Evolutionary conservation across 2,888 invertebrate genomes (phyloP), one percentile per base, ranked within the genome.

Genomic region (Mantis religiosa): DNA sequence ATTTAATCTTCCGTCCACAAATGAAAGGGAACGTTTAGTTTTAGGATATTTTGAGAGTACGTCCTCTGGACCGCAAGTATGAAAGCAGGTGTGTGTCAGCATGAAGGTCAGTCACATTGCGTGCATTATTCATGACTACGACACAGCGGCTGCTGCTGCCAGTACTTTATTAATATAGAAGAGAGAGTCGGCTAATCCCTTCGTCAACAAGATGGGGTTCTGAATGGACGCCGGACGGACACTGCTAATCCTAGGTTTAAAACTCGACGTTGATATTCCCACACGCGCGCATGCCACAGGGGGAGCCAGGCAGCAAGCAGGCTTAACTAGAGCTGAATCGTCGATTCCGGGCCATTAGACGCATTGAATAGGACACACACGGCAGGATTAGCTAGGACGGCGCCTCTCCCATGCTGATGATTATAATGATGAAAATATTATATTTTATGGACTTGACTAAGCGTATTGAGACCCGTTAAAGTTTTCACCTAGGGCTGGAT

Each of bases 321-420:
- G 87, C 82, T 87, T 87, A 87, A 87, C 81, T 82, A n/a, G 27
- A 82, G 82, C 87, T 87, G 82, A 87, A 87, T 87, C 28, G 89
- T 82, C 89, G 86, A 89, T 89, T 89, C 89, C 83, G 34, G 87
- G 15, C 89, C 87, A 89, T 89, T 89, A 89, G 89, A 89, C 34
- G 54, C 83, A 89, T 89, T 89, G 83, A 89, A 54, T 54, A 85
- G 88, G 54, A 71, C 54, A 25, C 20, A 71, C 71, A 71, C 87
- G 25, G 8, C 20, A 71, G 54, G 54, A 71, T 71, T 71, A 71
- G 20, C 54, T 6, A 71, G 54, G 54, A 71, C 54, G 54, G 54
- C 54, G 54, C 54, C 54, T 25, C 54, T 20, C 20, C 54, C 54
- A 1, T 15, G 54, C 20, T 71, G 20, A 71, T 71, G 20, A 71